Base-by-base conservation (phyloP, 2,113 vertebrate genomes). In the Riparia riparia region DNA sequence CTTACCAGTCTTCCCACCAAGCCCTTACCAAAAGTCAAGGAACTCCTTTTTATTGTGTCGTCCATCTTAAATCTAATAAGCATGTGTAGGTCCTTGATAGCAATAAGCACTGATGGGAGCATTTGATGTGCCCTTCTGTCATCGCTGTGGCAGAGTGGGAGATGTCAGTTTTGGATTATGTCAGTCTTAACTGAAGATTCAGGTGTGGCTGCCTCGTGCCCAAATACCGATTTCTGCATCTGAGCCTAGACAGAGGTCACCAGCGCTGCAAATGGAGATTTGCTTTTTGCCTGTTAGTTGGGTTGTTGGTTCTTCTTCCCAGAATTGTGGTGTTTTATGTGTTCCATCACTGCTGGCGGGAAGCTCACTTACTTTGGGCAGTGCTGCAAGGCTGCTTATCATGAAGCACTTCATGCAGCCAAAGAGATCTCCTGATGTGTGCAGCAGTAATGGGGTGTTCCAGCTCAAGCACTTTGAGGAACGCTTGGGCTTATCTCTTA, bases 401-500 rank as follows among this genome's bases (percentile, higher is more conserved):
- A 0, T 22, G 60, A 84, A 28, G 34, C 51, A 29, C 26, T 79
- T 82, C 17, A 4, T 42, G 61, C 57, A 60, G 6, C 70, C 53
- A 4, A 18, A 66, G 45, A 51, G 34, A 50, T 90, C 22, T 81
- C 37, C 34, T 77, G 60, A 61, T 45, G 51, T 12, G 7, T 47
- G 11, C 50, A 41, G 71, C 64, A 26, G 14, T 39, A 54, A 12
- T 22, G 41, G 53, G 26, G 19, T 71, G 13, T 77, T 91, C 37
- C 32, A 41, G 14, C 39, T 73, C 21, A 7, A 18, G 49, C 58
- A 24, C 31, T n/a, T 53, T 34, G 34, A 42, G 53, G 50, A 50
- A 32, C 50, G 41, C 25, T 65, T 78, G 44, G 66, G 15, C 9
- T 1, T 34, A 12, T 64, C 72, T 83, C 0, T 0, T n/a, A 5